Evolutionary conservation across 1,140 invertebrate species (phyloP).

Genomic region (Panonychus citri): DNA sequence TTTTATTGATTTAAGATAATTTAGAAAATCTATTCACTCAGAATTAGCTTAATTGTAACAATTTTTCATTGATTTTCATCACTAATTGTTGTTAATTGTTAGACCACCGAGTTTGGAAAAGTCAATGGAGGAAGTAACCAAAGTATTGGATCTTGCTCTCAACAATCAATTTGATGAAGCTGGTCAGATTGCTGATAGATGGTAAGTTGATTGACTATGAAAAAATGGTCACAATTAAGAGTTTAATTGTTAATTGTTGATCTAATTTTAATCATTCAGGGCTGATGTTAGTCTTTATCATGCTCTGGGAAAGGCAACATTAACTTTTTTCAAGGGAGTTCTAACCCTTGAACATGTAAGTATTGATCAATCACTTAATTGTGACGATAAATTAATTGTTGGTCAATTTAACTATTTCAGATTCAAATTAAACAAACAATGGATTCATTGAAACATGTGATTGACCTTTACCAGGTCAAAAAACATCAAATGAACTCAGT

Average conservation of each 20-base stretch:
- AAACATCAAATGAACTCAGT: slow-evolving; percentile 44
- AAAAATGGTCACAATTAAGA: neutral
- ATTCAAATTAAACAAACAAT: slow-evolving; percentile 45
- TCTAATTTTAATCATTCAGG: slow-evolving; percentile 24
- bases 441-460: slow-evolving; percentile 41
- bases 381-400: neutral
- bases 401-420: no score
- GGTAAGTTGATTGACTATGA: slow-evolving; percentile 25
- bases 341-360: slow-evolving; percentile 66
- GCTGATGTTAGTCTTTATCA: slow-evolving; percentile 68
- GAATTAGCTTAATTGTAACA: no score
- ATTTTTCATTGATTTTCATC: neutral
- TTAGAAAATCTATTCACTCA: no score
- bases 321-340: slow-evolving; percentile 71
- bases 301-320: slow-evolving; percentile 62
- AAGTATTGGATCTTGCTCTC: slow-evolving; percentile 54
- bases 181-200: slow-evolving; percentile 42
- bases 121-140: slow-evolving; percentile 38
- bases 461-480: slow-evolving; percentile 47
- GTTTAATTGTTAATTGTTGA: neutral
- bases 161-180: slow-evolving; percentile 69
- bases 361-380: no score
- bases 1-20: no score
- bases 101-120: slow-evolving; percentile 25
- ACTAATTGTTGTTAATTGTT: neutral